Evolutionary conservation across 2,888 invertebrate species (phyloP), one percentile per base, ranked within the genome.

Genomic region (Lithodes maja): DNA sequence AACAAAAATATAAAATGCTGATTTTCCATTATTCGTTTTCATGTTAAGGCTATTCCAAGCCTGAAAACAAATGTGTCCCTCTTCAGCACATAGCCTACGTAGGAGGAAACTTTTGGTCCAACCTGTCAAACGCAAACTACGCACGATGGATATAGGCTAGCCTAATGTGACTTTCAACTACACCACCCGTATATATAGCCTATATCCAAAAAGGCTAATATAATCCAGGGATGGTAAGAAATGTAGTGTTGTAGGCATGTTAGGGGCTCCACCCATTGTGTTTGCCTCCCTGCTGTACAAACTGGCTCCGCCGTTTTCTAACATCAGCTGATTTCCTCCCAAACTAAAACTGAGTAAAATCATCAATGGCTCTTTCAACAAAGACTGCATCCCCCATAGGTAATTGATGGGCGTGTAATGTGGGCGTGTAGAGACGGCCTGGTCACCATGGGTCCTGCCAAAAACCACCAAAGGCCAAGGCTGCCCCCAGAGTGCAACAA

Each of bases 401-500:
- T 15, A n/a, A 5, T 53, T 49, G 1, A 17, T 3, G 12, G 69
- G 82, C 82, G 2, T 52, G 50, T 49, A 5, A 2, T 2, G 7
- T 15, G 49, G 71, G 69, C 83, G 5, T 15, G 17, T 7, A 3
- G 17, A 9, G 84, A 85, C 55, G 77, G 5, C 3, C 68, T 52
- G 5, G 5, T 54, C 50, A 5, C 12, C 68, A 77, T 68, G n/a
- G 87, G 87, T 78, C 87, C 69, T 87, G 83, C 61, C 87, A 79
- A 84, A 87, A 87, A 54, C 80, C 52, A 52, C 12, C 50, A 69
- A 85, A 85, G 85, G 88, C 81, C 81, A 89, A 89, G 88, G 88
- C 53, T 85, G 69, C 50, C 55, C 33, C 9, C 55, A 33, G 84
- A 83, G 81, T 68, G 79, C 84, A 84, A 88, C 83, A 88, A 83